Evolutionary conservation across 53 echinoderm and acorn worm species (phyloP), one percentile per base, ranked within the genome.

Genomic region (Echinometra lucunter): DNA sequence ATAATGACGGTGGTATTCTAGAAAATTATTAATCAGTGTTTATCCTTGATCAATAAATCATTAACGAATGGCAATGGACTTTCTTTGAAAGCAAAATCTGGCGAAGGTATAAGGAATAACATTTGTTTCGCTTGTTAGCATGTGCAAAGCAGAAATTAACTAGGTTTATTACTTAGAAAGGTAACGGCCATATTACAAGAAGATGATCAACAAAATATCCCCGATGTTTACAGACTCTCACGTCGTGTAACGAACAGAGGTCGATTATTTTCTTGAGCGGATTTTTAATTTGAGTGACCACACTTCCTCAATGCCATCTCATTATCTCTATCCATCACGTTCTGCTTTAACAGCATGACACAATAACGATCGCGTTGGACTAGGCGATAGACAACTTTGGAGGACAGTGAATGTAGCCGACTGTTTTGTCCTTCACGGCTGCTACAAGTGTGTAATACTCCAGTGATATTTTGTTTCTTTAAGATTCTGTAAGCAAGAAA

Each of bases 301-400:
- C 74, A 74, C 74, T n/a, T 37, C 37, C 35, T 74, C 74, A 74
- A 74, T 74, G 74, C 74, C 74, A 74, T 12, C 13, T 74, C 74
- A 37, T 74, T 74, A 74, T 74, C 6, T 37, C 34, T 12, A 37
- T 37, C 35, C 37, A 28, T 74, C 74, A 74, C 74, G 37, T 15
- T 37, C 74, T 74, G 37, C 35, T 74, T 74, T 11, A 37, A 15
- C 37, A 74, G 30, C 74, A 17, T 12, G 74, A 74, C 74, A 74
- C 9, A 37, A 37, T 35, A 74, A 74, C 37, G 74, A 37, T 35
- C 74, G 74, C 17, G 34, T 28, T 12, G 74, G 74, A 74, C 74
- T 74, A 13, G 34, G 37, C 74, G n/a, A n/a, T 32, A 32, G 37
- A 34, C 74, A 74, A 34, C 74, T 74, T 74, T 4, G 16, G 37